Base-by-base conservation (phyloP, 2,888 invertebrate genomes). In the Sylvicola cinctus region DNA sequence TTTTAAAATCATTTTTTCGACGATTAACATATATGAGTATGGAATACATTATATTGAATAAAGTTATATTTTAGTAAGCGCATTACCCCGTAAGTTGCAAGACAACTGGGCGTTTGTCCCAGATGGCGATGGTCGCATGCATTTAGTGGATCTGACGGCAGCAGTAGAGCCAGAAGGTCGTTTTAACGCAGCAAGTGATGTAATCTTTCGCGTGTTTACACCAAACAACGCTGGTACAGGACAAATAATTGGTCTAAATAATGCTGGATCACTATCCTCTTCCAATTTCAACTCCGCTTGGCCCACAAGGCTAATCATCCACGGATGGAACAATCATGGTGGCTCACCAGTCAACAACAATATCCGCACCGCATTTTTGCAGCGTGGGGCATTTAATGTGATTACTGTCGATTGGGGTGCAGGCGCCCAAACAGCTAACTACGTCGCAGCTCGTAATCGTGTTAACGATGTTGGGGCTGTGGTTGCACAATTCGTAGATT, bases 351-450 rank as follows among this genome's bases (percentile, higher is more conserved):
- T 52, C 2, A 52, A 52, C 34, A 36, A 16, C 3, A 40, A 42
- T 4, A 41, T 53, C 2, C 49, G 50, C 15, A 34, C 39, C 4
- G 69, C 67, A 0, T 67, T 66, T 43, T 53, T 71, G 13, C 58
- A 58, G 32, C 52, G 58, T 3, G 66, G 65, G 25, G 64, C 67
- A 37, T 52, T 64, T 38, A 71, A 71, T 41, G 64, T 71, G 37
- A 63, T 71, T 30, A 63, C 64, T 2, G 64, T 71, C 4, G 70
- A 71, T 42, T 71, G 69, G 69, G 61, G 62, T 11, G 52, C 50
- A 1, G 66, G 66, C 2, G 66, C 68, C 0, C 45, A 47, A 2
- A 67, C 65, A 36, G 52, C 66, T 5, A 68, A 68, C 41, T 70
- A 70, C 40, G 55, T 64, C 33, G 47, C 62, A 3, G 67, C 70